phyloP scores from a whole-genome alignment of 2,113 vertebrate species.

The Glaucomys volans region DNA sequence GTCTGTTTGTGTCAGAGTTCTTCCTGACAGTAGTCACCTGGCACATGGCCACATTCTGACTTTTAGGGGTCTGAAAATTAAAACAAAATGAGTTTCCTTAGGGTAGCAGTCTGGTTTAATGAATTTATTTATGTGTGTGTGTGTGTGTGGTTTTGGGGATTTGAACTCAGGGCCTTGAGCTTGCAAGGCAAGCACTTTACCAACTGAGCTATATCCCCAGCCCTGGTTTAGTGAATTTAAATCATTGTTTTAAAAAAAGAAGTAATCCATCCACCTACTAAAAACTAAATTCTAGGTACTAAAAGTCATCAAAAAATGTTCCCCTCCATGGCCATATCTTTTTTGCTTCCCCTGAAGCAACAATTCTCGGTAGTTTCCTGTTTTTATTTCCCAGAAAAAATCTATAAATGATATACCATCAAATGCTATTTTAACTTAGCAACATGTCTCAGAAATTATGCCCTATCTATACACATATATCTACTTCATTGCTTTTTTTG shows the following conservation, averaged over 20 bases:
- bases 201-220: too few species aligned
- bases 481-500: background rate
- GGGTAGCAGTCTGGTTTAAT: background rate
- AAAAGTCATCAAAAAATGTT: background rate
- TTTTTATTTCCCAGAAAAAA: constrained; percentile 21
- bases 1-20: background rate
- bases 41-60: background rate
- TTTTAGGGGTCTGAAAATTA: background rate
- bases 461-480: background rate
- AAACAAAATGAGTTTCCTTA: background rate
- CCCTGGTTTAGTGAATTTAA: background rate
- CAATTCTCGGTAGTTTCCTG: background rate
- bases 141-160: too few species aligned
- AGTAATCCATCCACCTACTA: background rate
- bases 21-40: background rate
- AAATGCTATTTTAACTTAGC: background rate
- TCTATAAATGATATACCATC: background rate
- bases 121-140: too few species aligned
- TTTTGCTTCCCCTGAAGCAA: background rate
- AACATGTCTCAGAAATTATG: background rate
- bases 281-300: constrained; percentile 41
- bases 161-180: too few species aligned
- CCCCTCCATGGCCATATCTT: background rate
- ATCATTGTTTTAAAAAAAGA: background rate
- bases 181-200: too few species aligned